Base-by-base conservation (phyloP, 2,888 invertebrate genomes). In the Phyllotreta cruciferae region DNA sequence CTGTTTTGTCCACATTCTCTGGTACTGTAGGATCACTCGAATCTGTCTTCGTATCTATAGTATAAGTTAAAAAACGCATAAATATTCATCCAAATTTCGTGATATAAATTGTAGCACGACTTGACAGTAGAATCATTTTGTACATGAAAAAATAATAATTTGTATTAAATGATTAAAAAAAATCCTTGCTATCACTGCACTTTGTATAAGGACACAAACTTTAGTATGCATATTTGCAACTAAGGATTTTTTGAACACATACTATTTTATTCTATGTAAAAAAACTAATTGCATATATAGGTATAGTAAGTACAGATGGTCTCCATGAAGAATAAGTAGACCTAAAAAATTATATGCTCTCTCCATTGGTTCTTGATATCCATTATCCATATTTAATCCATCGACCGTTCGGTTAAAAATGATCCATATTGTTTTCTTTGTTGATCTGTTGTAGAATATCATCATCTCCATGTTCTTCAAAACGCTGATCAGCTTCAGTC, bases 21-120 rank as follows among this genome's bases (percentile, higher is more conserved):
- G 69, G 47, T 63, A 64, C 58, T 50, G 71, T 60, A 50, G 69
- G 66, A 67, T 70, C 69, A 66, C 67, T 70, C 63, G 70, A 66
- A 54, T 67, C 62, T 63, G 63, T 71, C 68, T 73, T 74, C 70
- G 70, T 72, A 74, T 75, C 75, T 75, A 76, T 66, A 74, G 75
- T 73, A 70, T 71, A 71, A 66, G 68, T 69, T 60, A 54, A 63
- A 64, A 64, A 61, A 68, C 57, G 52, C 52, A 56, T 66, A 56
- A 70, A 63, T 61, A 64, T 62, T 66, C 61, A 70, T 71, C 73
- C 68, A 66, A 24, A 66, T 61, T 49, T 66, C 70, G 70, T 69
- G 67, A 67, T 73, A 72, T 73, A 70, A 62, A 54, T n/a, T 56
- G 64, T 64, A 63, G 64, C 63, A 66, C 67, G 65, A 62, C 62